Evolutionary conservation across 2,113 vertebrate genomes (phyloP).

Genomic region (Neomonachus schauinslandi): DNA sequence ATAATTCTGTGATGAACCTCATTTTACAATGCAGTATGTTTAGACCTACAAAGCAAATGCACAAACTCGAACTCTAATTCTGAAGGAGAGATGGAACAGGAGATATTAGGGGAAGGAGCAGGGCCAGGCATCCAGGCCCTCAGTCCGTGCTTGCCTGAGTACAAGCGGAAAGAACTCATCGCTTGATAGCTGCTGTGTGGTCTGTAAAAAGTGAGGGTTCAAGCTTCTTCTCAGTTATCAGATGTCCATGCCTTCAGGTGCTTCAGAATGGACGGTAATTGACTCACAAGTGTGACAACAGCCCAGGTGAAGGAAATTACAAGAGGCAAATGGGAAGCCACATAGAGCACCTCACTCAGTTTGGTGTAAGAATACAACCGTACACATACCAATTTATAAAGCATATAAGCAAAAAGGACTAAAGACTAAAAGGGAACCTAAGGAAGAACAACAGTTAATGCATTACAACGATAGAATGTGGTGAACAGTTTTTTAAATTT

Average conservation of each 20-base stretch:
- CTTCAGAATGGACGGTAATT: background rate
- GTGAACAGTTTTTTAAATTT: background rate
- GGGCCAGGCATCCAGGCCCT: background rate
- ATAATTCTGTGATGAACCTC: slow-evolving; percentile 30
- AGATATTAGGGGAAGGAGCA: background rate
- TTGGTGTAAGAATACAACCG: background rate
- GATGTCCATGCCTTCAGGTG: background rate
- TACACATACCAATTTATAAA: background rate
- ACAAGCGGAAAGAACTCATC: slow-evolving; percentile 19
- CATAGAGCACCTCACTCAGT: background rate
- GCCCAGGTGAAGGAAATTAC: background rate
- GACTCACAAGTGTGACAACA: background rate
- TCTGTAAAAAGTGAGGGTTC: slow-evolving; percentile 71
- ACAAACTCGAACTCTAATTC: background rate
- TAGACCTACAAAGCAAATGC: background rate
- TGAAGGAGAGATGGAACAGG: background rate
- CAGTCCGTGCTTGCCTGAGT: background rate
- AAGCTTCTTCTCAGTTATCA: slow-evolving; percentile 47
- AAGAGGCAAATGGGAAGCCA: background rate
- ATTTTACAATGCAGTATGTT: slow-evolving; percentile 17
- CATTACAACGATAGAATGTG: background rate
- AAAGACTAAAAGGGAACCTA: background rate
- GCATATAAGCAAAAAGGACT: background rate
- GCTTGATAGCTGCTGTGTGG: slow-evolving; percentile 46
- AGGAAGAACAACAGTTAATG: background rate